Evolutionary conservation across 1,140 invertebrate species (phyloP).

Genomic region (Scylla paramamosain): DNA sequence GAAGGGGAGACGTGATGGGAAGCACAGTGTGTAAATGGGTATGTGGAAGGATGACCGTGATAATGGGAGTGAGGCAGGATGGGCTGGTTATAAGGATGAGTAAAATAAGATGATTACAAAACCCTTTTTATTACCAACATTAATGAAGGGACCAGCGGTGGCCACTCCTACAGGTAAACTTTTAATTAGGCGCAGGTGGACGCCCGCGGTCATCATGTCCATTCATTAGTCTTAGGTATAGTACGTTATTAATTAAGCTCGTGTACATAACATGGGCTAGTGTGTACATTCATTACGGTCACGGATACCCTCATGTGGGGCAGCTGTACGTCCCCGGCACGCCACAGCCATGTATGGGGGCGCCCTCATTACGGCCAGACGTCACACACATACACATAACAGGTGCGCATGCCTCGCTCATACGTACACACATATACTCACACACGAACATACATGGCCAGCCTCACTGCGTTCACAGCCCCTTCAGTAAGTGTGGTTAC

Average conservation of each 20-base stretch:
- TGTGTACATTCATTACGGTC: slow-evolving; percentile 22
- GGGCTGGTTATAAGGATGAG: background rate
- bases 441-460: background rate
- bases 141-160: background rate
- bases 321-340: background rate
- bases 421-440: background rate
- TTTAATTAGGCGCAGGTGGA: background rate
- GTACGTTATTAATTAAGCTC: background rate
- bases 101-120: background rate
- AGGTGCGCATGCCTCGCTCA: background rate
- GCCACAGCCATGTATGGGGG: background rate
- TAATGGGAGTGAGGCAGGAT: background rate
- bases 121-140: slow-evolving; percentile 17
- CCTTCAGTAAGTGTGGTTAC: background rate
- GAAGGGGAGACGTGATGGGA: too few species aligned
- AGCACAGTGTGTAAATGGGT: background rate
- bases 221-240: slow-evolving; percentile 4
- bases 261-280: background rate
- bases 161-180: background rate
- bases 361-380: background rate
- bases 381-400: background rate
- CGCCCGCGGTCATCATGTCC: background rate
- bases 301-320: background rate
- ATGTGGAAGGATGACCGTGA: background rate
- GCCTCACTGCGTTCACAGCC: background rate